These are phyloP conservation scores for Melanotaenia trifasciata DNA, from an alignment of 2,797 vertebrate genomes.

Conservation along the genomic window DNA sequence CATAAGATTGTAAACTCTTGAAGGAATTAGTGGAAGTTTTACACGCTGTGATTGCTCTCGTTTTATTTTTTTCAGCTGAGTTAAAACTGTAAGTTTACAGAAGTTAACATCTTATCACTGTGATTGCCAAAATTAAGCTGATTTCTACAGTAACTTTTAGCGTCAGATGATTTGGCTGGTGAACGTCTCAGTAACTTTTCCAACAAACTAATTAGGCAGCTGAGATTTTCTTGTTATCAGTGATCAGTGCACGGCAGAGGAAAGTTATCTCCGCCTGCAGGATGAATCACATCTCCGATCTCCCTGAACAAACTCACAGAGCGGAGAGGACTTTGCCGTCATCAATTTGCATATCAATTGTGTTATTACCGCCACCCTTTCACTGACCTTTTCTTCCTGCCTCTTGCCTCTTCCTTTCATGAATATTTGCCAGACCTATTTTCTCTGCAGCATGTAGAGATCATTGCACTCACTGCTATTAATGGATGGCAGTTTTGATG, in stretches of 20 bases:
- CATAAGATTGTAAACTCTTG: not conserved
- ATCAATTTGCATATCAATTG: conserved; percentile 53
- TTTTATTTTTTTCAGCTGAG: not conserved
- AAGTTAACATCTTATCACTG: not conserved
- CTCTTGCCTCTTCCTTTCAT: conserved; percentile 23
- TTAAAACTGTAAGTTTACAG: not conserved
- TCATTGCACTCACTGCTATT: conserved; percentile 13
- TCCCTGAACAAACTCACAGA: conserved; percentile 31
- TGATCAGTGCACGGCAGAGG: conserved; percentile 16
- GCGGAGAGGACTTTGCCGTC: conserved; percentile 12
- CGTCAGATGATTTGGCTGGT: no score
- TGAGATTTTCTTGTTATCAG: conserved; percentile 29
- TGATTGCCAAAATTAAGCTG: not conserved
- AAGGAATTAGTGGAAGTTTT: not conserved
- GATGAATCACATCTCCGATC: conserved; percentile 39
- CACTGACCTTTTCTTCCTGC: conserved; percentile 56
- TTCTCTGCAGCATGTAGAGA: conserved; percentile 20
- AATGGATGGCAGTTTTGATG: conserved; percentile 11
- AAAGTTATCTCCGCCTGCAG: conserved; percentile 39
- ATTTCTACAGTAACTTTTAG: not conserved
- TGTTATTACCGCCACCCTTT: conserved; percentile 49
- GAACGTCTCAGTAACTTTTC: conserved; percentile 1
- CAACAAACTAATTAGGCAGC: conserved; percentile 15
- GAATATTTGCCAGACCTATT: conserved; percentile 52
- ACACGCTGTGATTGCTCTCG: not conserved